Conservation (phyloP, 2,113 vertebrate genomes). For the Cynopterus brachyotis region DNA sequence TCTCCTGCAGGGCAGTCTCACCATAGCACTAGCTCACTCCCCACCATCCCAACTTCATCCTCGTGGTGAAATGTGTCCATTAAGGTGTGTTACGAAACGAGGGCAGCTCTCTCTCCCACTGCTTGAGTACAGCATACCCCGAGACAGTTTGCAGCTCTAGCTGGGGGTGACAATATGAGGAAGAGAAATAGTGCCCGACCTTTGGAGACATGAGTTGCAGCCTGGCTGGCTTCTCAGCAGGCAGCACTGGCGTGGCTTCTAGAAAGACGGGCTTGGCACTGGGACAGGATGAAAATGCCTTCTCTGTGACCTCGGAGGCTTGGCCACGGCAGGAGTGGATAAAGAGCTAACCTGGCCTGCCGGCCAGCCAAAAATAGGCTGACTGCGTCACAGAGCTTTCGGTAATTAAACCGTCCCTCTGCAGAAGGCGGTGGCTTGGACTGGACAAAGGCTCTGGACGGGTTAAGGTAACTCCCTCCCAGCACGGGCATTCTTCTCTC, state of each 20-base stretch:
- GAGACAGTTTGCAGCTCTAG: not conserved
- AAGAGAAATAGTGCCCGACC: not conserved
- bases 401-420: not conserved
- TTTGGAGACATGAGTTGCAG: not conserved
- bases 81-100: not conserved
- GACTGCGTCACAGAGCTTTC: not conserved
- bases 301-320: not conserved
- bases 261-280: not conserved
- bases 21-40: fast-evolving
- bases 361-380: conserved; percentile 34
- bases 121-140: fast-evolving
- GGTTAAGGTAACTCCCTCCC: not conserved
- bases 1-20: not conserved
- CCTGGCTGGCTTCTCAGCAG: not conserved
- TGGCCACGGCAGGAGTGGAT: not conserved
- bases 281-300: not conserved
- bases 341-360: conserved; percentile 16
- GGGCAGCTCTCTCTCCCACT: fast-evolving
- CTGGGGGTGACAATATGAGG: fast-evolving
- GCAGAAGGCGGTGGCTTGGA: not conserved
- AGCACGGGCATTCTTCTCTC: not conserved
- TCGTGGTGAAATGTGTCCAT: fast-evolving
- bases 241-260: not conserved
- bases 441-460: not conserved
- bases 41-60: not conserved